A percentile compares a stretch with the other conserved stretches of the same genome.
Conservation (phyloP, 1,140 invertebrate genomes). For the Mizuhopecten yessoensis region DNA sequence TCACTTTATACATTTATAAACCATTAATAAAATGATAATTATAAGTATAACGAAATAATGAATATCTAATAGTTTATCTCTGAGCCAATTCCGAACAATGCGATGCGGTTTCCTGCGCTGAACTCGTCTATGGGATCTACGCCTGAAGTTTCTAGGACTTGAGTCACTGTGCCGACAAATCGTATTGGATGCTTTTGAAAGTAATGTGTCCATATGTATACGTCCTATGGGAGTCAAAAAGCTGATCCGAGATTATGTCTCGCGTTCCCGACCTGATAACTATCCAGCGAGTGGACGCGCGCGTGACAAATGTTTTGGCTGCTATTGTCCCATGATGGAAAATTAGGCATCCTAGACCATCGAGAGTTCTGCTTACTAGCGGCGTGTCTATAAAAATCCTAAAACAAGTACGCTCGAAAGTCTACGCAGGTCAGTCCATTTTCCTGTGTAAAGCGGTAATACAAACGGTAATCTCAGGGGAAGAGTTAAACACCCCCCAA, state of each 20-base stretch:
- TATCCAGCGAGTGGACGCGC: too few relatives aligned
- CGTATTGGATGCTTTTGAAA: neutral
- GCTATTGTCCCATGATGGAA: neutral
- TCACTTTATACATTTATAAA: neutral
- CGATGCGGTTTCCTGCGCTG: neutral
- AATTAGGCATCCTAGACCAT: neutral
- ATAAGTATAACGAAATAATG: neutral
- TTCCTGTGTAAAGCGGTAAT: neutral
- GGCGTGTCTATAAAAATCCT: neutral
- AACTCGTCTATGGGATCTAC: neutral
- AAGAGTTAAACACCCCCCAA: neutral
- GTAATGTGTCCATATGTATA: neutral
- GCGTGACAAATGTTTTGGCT: neutral
- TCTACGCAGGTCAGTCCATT: neutral
- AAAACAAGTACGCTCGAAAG: neutral
- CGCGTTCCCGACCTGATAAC: neutral
- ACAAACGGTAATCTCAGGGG: neutral
- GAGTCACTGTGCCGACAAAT: neutral
- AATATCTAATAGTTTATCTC: neutral
- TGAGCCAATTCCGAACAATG: neutral
- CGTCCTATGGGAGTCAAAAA: neutral
- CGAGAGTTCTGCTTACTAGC: too few relatives aligned
- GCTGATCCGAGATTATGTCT: neutral
- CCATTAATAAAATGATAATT: neutral
- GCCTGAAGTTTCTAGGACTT: neutral